Base-by-base conservation (phyloP, 2,888 invertebrate genomes). In the Nycteola revayana region DNA sequence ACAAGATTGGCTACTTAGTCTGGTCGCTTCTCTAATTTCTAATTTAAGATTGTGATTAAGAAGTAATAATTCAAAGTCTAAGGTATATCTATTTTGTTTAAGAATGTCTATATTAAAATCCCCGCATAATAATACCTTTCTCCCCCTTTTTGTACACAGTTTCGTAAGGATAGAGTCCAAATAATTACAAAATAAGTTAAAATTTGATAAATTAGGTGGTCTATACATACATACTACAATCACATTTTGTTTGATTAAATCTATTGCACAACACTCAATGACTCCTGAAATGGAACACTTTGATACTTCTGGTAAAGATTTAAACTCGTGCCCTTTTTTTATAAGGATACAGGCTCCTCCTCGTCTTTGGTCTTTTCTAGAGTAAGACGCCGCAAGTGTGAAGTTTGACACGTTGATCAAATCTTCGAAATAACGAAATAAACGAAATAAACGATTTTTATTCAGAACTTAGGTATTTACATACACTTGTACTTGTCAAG, bases 91-190 rank as follows among this genome's bases (percentile, higher is more conserved):
- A 21, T 28, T 28, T 7, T 9, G 20, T 3, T 28, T 30, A 9
- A 30, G n/a, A 1, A 23, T n/a, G 8, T 30, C 30, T 14, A 5
- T 25, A 29, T 28, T 29, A 10, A 21, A 28, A 17, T 28, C 28
- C 9, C 28, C 28, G 5, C 20, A 18, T 20, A 28, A 9, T 7
- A 28, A 21, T 7, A 28, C 7, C 9, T 28, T 28, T 21, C 9
- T 28, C 9, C 9, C 7, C 7, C 7, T 9, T 9, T 25, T 25
- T 14, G 7, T 18, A 6, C 10, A 10, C 3, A 21, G 2, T 28
- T 21, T 28, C n/a, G n/a, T n/a, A 21, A 24, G 5, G 7, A 24
- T 24, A 9, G 9, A 7, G 9, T 24, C 24, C 7, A 24, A 10
- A 24, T 24, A 9, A 7, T 24, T 7, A 24, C 10, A 24, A 24